Base-by-base conservation (phyloP, 2,113 vertebrate species). In the Rhodinocichla rosea region DNA sequence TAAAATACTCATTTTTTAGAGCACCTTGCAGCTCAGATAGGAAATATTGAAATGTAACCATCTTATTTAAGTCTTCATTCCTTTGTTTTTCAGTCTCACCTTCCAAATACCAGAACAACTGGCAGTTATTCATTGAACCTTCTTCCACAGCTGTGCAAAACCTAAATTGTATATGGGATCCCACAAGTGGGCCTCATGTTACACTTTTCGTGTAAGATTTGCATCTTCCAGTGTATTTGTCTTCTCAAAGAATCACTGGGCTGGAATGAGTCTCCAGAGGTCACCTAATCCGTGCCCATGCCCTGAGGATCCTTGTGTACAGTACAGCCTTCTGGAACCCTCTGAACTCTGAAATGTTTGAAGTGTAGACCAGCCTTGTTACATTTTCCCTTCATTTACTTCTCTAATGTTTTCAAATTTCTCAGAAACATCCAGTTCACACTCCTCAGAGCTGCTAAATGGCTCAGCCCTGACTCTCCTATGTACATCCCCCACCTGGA, bases 151-250 rank as follows among this genome's bases (percentile, higher is more conserved):
- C 63, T 20, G 9, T 75, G 57, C n/a, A 55, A 79, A 91, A 8
- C 63, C 50, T 67, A 52, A 67, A 63, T 67, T 11, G 9, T 44
- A 15, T 15, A 50, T 40, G 55, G 39, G 84, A 62, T 91, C 47
- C 75, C 63, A 95, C 59, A 62, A 89, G 78, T 67, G 56, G 50
- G 49, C 79, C 44, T 93, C 47, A 17, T 6, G 22, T 67, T 85
- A 92, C 83, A 93, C 82, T 86, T 94, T 90, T 95, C 94, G 93
- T 47, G 53, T 88, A 44, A 52, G 85, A 92, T 95, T 90, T 95
- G 56, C 82, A 88, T 95, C 87, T 92, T 44, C 52, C 64, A 64
- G 52, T 26, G 52, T 52, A 45, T 95, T 96, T 96, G 82, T 75
- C 92, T 96, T 93, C 82, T 95, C 56, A 89, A 18, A 90, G 90